phyloP scores from a whole-genome alignment of 1,140 invertebrate species.

The Macrobrachium nipponense region DNA sequence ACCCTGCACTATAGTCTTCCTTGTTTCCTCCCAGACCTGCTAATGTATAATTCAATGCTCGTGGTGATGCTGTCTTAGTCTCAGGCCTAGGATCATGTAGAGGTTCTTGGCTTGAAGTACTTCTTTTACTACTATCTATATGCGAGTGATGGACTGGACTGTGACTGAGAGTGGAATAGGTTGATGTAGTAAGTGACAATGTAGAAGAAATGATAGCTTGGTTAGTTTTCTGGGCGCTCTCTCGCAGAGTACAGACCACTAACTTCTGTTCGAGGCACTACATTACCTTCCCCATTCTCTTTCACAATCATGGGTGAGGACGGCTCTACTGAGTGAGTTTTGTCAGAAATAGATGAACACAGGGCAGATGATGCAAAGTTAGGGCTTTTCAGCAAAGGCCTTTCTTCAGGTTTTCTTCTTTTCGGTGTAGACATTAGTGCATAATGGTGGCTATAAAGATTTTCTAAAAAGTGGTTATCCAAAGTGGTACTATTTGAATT shows the following conservation, averaged over 20 bases:
- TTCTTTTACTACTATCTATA: neutral
- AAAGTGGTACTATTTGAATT: slow-evolving; percentile 23
- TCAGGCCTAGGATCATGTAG: slow-evolving; percentile 31
- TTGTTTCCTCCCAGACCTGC: slow-evolving; percentile 45
- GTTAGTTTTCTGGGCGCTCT: too few relatives aligned
- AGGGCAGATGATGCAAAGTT: slow-evolving; percentile 11
- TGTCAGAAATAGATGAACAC: slow-evolving; percentile 4
- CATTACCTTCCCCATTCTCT: too few relatives aligned
- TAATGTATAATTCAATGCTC: slow-evolving; percentile 48
- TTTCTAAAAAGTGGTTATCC: slow-evolving; percentile 38
- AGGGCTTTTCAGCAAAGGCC: slow-evolving; percentile 1
- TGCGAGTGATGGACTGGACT: neutral
- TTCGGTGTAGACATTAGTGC: slow-evolving; percentile 45
- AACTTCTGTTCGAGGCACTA: too few relatives aligned
- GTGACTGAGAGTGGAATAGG: too few relatives aligned
- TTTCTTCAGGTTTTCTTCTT: slow-evolving; percentile 44
- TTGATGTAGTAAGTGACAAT: neutral
- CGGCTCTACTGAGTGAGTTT: slow-evolving; percentile 22
- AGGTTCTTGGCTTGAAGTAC: slow-evolving; percentile 39
- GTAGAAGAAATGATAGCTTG: too few relatives aligned
- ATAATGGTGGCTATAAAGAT: slow-evolving; percentile 56
- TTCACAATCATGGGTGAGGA: slow-evolving; percentile 15
- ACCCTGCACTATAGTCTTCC: slow-evolving; percentile 16
- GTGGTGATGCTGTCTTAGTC: slow-evolving; percentile 43
- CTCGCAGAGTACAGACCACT: too few relatives aligned